phyloP scores from a whole-genome alignment of 92 coral and sea anemone genomes.

The Porites rus region DNA sequence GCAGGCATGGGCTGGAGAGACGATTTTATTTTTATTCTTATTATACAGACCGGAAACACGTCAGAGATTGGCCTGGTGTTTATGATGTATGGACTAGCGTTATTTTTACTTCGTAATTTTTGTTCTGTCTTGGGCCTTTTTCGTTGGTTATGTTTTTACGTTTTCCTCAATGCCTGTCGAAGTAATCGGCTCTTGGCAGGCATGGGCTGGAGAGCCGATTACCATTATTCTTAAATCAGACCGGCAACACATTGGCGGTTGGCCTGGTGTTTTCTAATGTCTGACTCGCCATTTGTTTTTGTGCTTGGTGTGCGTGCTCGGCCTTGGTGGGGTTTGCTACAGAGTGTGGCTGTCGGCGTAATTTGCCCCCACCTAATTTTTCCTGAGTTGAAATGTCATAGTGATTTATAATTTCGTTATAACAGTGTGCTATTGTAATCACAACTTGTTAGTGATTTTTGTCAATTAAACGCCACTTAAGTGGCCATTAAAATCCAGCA shows the following conservation, averaged over 20 bases:
- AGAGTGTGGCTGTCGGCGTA: conserved; percentile 18
- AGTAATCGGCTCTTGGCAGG: conserved; percentile 17
- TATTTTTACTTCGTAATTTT: not conserved
- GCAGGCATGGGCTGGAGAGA: too few relatives aligned
- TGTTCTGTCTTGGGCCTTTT: not conserved
- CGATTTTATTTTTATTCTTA: too few relatives aligned
- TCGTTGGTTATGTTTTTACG: not conserved
- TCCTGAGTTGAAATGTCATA: too few relatives aligned
- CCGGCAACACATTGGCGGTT: not conserved
- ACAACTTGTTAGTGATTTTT: too few relatives aligned
- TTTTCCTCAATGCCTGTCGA: not conserved
- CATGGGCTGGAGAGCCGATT: not conserved
- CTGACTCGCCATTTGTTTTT: not conserved
- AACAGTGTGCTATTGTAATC: conserved; percentile 17
- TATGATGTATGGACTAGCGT: not conserved
- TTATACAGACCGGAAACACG: conserved; percentile 25
- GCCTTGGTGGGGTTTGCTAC: conserved; percentile 23
- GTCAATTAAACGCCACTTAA: too few relatives aligned
- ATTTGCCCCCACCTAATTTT: too few relatives aligned
- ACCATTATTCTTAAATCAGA: conserved; percentile 18
- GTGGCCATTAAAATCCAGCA: too few relatives aligned
- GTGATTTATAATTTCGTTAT: conserved; percentile 5
- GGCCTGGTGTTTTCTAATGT: conserved; percentile 6
- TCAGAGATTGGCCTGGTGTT: conserved; percentile 44
- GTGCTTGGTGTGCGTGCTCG: conserved; percentile 13